Conservation (phyloP, 2,888 invertebrate species). For the Troglohyphantes excavatus region DNA sequence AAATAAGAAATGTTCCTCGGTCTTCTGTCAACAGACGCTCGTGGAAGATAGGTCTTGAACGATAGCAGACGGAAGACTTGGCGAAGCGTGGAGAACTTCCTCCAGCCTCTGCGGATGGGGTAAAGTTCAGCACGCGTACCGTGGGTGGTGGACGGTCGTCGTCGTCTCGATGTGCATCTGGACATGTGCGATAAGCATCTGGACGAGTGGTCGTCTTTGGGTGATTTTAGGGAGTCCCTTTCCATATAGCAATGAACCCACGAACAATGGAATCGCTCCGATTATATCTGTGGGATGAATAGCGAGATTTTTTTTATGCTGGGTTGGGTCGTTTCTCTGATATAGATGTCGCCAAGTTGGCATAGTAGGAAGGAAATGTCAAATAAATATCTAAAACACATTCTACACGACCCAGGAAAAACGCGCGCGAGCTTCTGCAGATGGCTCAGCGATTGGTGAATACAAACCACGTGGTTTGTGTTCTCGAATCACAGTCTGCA, state of each 20-base stretch:
- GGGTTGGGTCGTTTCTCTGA: background rate
- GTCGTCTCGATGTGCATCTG: background rate
- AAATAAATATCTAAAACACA: too few species aligned
- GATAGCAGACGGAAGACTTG: slow-evolving; percentile 30
- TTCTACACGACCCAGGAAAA: too few species aligned
- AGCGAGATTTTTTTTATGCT: too few species aligned
- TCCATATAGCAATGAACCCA: slow-evolving; percentile 7
- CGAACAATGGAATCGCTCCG: slow-evolving; percentile 17
- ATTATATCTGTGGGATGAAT: background rate
- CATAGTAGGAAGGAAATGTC: too few species aligned
- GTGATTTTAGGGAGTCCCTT: background rate
- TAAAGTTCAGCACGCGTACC: slow-evolving; percentile 31
- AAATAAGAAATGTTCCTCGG: background rate
- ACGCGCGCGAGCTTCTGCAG: too few species aligned
- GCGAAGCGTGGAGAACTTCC: slow-evolving; percentile 67
- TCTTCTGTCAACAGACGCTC: slow-evolving; percentile 16
- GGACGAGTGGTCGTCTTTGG: slow-evolving; percentile 13
- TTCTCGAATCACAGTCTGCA: too few species aligned
- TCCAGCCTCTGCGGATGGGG: slow-evolving; percentile 17
- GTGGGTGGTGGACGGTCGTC: slow-evolving; percentile 24
- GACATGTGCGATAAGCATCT: slow-evolving; percentile 46
- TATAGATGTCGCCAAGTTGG: background rate
- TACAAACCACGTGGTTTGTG: too few species aligned
- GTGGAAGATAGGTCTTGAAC: background rate
- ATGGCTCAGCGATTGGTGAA: too few species aligned